These are phyloP conservation scores for Chinchilla lanigera DNA, from an alignment of 2,113 vertebrate genomes.

Conservation along the genomic window DNA sequence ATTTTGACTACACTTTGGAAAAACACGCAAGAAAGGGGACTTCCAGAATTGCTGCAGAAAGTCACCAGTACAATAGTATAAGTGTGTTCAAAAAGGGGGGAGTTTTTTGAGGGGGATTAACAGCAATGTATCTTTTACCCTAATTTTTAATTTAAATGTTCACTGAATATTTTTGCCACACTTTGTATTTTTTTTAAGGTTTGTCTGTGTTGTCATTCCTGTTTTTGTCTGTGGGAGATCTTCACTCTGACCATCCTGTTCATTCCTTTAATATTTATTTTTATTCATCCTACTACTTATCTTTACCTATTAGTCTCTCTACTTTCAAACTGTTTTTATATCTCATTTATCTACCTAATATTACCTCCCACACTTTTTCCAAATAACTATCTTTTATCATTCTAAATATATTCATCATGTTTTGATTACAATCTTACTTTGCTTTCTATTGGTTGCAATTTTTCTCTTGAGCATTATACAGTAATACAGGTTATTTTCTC, in stretches of 20 bases:
- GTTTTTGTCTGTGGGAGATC: background rate
- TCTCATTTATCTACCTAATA: background rate
- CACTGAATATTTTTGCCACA: background rate
- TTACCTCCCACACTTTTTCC: background rate
- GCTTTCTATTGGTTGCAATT: background rate
- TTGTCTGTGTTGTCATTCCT: background rate
- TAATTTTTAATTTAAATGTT: background rate
- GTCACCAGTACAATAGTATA: background rate
- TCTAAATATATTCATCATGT: background rate
- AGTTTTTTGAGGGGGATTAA: background rate
- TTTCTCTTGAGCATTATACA: background rate
- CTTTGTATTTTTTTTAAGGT: background rate
- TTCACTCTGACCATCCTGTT: background rate
- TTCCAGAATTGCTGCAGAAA: background rate
- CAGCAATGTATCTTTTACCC: background rate
- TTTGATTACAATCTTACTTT: background rate
- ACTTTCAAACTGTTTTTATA: background rate
- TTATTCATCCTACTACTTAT: background rate
- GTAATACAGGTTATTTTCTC: background rate
- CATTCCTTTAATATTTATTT: background rate
- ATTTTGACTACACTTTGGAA: background rate
- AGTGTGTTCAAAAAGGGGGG: background rate
- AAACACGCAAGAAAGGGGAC: background rate
- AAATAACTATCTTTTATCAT: background rate
- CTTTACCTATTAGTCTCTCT: background rate